Conservation (phyloP, 1,140 invertebrate genomes). For the Macrotrachela quadricornifera region DNA sequence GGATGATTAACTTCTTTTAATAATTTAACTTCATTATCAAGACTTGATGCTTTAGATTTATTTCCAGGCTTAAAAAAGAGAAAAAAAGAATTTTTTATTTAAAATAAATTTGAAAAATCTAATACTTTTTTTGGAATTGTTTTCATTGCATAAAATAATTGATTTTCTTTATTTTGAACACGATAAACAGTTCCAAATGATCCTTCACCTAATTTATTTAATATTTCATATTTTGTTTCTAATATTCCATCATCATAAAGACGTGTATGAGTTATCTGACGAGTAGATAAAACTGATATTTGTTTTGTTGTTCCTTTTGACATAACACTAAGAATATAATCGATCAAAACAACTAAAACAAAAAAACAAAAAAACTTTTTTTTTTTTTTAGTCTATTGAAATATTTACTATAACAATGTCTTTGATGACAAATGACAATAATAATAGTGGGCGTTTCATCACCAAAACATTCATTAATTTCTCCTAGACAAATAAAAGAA, state of each 20-base stretch:
- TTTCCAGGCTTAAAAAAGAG: slow-evolving; percentile 22
- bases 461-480: too few species aligned
- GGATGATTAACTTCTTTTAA: slow-evolving; percentile 35
- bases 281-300: background rate
- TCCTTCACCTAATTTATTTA: slow-evolving; percentile 32
- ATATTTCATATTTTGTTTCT: slow-evolving; percentile 17
- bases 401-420: too few species aligned
- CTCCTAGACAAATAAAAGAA: too few species aligned
- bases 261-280: slow-evolving; percentile 18
- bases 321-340: too few species aligned
- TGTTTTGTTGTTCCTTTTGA: too few species aligned
- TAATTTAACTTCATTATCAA: slow-evolving; percentile 35
- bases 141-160: slow-evolving; percentile 34
- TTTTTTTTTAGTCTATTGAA: too few species aligned
- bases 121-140: slow-evolving; percentile 32
- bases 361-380: too few species aligned
- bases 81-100: too few species aligned
- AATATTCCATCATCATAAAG: slow-evolving; percentile 21
- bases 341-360: too few species aligned
- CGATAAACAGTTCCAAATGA: slow-evolving; percentile 34
- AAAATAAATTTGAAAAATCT: slow-evolving; percentile 14
- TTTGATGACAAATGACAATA: too few species aligned
- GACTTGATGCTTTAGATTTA: slow-evolving; percentile 19
- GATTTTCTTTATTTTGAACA: slow-evolving; percentile 25
- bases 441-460: too few species aligned